A percentile compares a stretch with the other conserved stretches of the same genome.
phyloP scores from a whole-genome alignment of 2,113 vertebrate species.

The Chaetodon auriga region DNA sequence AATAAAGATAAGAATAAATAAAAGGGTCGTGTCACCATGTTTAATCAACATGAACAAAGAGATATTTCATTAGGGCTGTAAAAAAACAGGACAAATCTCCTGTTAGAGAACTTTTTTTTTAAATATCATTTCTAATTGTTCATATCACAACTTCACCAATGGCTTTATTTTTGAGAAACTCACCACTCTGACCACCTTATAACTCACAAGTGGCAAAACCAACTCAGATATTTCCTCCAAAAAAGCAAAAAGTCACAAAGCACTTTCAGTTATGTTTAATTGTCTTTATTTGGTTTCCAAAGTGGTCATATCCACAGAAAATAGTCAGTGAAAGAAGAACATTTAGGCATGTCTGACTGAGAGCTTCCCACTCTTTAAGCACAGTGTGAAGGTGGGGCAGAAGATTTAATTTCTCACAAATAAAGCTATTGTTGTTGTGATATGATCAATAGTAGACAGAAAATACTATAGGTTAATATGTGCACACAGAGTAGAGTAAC shows the following conservation, averaged over 20 bases:
- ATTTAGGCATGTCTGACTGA: no score
- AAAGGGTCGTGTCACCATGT: background rate
- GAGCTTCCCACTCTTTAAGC: no score
- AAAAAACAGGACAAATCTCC: no score
- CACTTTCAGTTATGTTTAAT: background rate
- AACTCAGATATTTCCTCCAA: background rate
- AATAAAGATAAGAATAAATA: background rate
- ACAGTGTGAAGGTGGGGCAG: background rate
- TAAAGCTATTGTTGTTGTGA: background rate
- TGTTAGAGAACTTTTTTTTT: no score
- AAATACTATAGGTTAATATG: background rate
- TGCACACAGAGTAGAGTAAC: background rate
- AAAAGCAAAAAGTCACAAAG: no score
- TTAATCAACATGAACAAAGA: background rate
- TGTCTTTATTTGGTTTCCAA: background rate
- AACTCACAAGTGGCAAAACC: background rate
- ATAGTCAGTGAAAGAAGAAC: background rate
- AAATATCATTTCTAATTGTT: no score
- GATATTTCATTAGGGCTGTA: no score
- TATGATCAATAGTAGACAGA: background rate
- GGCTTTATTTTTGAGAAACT: no score
- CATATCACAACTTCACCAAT: no score
- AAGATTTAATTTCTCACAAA: background rate
- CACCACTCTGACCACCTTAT: background rate
- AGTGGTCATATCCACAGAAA: background rate